Percentiles rank a stretch among this genome's conserved stretches.
These are phyloP conservation scores for Limenitis camilla DNA, from an alignment of 2,888 invertebrate genomes.

Conservation along the genomic window DNA sequence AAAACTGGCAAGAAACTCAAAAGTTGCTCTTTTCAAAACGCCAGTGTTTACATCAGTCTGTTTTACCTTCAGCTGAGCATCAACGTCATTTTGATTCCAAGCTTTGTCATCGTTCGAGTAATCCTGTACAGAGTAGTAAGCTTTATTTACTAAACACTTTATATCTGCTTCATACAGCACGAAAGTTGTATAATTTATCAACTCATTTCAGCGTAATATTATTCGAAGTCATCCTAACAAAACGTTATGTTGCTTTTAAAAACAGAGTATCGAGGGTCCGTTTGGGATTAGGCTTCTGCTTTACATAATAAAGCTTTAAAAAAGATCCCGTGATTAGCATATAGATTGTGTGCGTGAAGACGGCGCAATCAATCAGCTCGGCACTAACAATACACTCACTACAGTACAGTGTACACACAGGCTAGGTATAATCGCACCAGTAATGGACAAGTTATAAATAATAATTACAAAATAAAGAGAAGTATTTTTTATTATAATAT, in stretches of 20 bases:
- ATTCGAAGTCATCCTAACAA: slow-evolving; percentile 6
- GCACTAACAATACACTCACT: slow-evolving; percentile 4
- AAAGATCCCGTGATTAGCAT: slow-evolving; percentile 50
- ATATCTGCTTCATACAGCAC: not conserved
- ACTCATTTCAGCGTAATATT: not conserved
- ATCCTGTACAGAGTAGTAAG: no score
- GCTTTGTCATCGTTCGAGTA: no score
- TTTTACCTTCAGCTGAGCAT: no score
- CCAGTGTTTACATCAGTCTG: no score
- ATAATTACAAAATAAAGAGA: no score
- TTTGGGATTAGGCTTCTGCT: slow-evolving; percentile 52
- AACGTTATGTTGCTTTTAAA: slow-evolving; percentile 14
- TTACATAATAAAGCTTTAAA: slow-evolving; percentile 54
- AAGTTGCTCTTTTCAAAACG: no score
- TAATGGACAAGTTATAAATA: not conserved
- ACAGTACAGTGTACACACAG: not conserved
- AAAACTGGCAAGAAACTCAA: no score
- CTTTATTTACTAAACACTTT: no score
- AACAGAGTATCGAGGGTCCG: slow-evolving; percentile 37
- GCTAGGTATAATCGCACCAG: no score
- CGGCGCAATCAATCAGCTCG: slow-evolving; percentile 48
- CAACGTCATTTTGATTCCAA: no score
- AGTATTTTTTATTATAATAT: no score
- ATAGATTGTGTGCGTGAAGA: slow-evolving; percentile 53
- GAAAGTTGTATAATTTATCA: not conserved